Conservation (phyloP, 2,888 invertebrate genomes). For the Dusona sp. region DNA sequence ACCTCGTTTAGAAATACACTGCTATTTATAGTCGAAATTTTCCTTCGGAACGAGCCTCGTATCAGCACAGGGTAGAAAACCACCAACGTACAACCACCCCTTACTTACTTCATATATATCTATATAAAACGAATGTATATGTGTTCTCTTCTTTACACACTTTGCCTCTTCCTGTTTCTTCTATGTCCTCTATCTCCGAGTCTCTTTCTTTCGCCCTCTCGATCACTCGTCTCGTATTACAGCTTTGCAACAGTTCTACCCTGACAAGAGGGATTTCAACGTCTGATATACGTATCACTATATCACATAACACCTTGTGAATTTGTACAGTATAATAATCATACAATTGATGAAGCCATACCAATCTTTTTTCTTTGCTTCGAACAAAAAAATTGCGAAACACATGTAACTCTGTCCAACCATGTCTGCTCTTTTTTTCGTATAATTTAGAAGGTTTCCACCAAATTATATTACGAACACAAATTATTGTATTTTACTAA, state of each 20-base stretch:
- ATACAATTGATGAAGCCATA: background rate
- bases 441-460: background rate
- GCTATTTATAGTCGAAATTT: constrained; percentile 85
- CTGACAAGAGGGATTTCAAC: constrained; percentile 26
- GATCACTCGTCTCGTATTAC: constrained; percentile 39
- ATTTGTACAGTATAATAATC: constrained; percentile 6
- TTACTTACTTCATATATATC: constrained; percentile 8
- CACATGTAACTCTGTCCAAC: background rate
- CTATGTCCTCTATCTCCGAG: background rate
- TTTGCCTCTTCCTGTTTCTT: constrained; percentile 29
- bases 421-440: background rate
- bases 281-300: background rate
- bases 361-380: background rate
- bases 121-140: constrained; percentile 15
- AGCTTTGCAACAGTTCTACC: constrained; percentile 33
- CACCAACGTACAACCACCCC: constrained; percentile 34
- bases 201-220: constrained; percentile 26
- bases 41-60: constrained; percentile 79
- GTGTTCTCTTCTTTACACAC: constrained; percentile 43
- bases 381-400: background rate
- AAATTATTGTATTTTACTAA: background rate
- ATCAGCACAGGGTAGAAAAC: constrained; percentile 66
- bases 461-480: background rate
- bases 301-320: constrained; percentile 14
- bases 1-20: constrained; percentile 85